Evolutionary conservation across 2,888 invertebrate genomes (phyloP).

Genomic region (Galerucella calmariensis): DNA sequence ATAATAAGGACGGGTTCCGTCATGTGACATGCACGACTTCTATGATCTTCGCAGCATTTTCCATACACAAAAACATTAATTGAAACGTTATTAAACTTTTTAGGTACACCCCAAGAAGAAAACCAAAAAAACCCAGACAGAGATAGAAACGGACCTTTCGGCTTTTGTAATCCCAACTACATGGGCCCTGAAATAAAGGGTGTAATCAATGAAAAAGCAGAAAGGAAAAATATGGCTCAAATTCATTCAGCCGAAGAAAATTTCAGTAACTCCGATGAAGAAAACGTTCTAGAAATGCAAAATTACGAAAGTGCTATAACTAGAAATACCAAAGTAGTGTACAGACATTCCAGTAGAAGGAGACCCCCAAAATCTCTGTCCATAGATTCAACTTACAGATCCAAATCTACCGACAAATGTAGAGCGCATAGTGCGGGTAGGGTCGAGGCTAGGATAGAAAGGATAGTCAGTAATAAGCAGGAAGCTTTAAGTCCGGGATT

Average conservation of each 20-base stretch:
- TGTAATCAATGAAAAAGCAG: constrained; percentile 50
- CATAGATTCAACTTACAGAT: constrained; percentile 54
- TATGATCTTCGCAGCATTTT: no score
- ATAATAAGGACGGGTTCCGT: no score
- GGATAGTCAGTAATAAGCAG: constrained; percentile 36
- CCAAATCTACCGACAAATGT: constrained; percentile 52
- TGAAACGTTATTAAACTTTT: neutral
- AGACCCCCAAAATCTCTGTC: constrained; percentile 65
- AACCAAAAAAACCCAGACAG: constrained; percentile 53
- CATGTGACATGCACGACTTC: no score
- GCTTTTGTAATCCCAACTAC: constrained; percentile 83
- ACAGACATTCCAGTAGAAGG: constrained; percentile 55
- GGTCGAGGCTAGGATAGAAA: constrained; percentile 64
- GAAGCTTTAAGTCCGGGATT: constrained; percentile 45
- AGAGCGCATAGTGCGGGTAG: constrained; percentile 71
- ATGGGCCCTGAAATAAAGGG: constrained; percentile 73
- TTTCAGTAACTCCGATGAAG: constrained; percentile 48
- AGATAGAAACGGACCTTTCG: constrained; percentile 67
- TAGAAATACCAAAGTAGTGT: constrained; percentile 61
- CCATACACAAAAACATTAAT: no score
- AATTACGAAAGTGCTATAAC: constrained; percentile 57
- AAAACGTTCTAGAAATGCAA: constrained; percentile 60
- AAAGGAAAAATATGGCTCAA: constrained; percentile 49
- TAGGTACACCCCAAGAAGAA: constrained; percentile 60
- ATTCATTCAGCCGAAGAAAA: constrained; percentile 45